A percentile compares a stretch with the other conserved stretches of the same genome.
Conservation (phyloP, 2,113 vertebrate genomes). For the Oophaga pumilio region DNA sequence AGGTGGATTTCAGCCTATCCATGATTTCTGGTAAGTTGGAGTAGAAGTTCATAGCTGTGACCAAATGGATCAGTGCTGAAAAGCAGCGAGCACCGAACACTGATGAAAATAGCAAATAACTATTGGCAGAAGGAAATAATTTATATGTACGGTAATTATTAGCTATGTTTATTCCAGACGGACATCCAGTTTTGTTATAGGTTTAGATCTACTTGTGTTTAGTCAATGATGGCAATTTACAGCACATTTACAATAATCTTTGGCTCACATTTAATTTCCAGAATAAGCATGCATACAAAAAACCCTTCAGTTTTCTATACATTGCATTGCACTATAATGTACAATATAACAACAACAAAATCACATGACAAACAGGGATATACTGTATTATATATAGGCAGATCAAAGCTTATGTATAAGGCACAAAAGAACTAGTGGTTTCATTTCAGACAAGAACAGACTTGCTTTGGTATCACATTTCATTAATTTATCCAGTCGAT, state of each 20-base stretch:
- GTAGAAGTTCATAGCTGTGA: no score
- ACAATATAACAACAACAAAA: constrained; percentile 8
- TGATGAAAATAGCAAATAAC: no score
- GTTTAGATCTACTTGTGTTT: background rate
- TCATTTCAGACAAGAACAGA: background rate
- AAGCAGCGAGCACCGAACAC: no score
- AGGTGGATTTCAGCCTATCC: no score
- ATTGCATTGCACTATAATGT: constrained; percentile 2
- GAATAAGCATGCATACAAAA: constrained; percentile 17
- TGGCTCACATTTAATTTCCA: background rate
- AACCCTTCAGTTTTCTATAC: background rate
- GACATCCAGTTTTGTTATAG: no score
- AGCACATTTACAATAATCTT: background rate
- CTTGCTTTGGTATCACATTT: background rate
- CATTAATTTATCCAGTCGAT: background rate
- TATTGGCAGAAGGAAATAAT: no score
- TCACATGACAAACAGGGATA: background rate
- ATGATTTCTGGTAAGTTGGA: no score
- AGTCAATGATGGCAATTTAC: background rate
- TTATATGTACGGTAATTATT: no score
- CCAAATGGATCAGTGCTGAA: no score
- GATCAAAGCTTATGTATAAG: constrained; percentile 35
- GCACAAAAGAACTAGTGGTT: constrained; percentile 52
- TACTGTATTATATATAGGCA: no score
- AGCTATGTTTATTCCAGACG: no score